These are phyloP conservation scores for Steinernema khuongi DNA, from an alignment of 1,140 invertebrate species.

Conservation along the genomic window DNA sequence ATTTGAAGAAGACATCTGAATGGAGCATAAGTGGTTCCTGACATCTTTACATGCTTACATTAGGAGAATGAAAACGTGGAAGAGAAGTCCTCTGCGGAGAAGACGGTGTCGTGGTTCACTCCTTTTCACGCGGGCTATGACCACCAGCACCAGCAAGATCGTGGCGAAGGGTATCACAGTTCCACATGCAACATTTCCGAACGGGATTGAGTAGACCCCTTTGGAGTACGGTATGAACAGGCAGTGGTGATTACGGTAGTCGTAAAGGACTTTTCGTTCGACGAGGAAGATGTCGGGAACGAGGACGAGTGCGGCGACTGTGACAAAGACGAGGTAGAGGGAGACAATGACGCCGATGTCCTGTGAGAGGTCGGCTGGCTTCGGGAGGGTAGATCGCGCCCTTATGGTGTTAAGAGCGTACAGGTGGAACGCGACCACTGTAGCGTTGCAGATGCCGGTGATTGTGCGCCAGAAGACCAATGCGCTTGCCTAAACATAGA, in stretches of 20 bases:
- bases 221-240: not conserved
- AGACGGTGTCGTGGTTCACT: not conserved
- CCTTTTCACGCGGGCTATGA: not conserved
- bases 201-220: not conserved
- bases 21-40: not conserved
- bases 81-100: not conserved
- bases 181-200: not conserved
- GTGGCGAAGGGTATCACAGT: not conserved
- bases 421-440: not conserved
- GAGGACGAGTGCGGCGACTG: not conserved
- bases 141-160: not conserved
- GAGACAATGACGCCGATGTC: not conserved
- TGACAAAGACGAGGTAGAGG: not conserved
- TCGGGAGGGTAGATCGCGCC: not conserved
- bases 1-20: not conserved
- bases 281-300: not conserved
- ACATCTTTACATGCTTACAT: not conserved
- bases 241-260: not conserved
- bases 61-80: not conserved
- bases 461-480: not conserved
- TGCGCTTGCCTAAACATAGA: conserved; percentile 2
- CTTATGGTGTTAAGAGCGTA: not conserved
- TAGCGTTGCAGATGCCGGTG: not conserved
- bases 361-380: not conserved
- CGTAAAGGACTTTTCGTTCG: not conserved